Evolutionary conservation across 2,888 invertebrate genomes (phyloP), one percentile per base, ranked within the genome.

Genomic region (Eupelmus urozonus): DNA sequence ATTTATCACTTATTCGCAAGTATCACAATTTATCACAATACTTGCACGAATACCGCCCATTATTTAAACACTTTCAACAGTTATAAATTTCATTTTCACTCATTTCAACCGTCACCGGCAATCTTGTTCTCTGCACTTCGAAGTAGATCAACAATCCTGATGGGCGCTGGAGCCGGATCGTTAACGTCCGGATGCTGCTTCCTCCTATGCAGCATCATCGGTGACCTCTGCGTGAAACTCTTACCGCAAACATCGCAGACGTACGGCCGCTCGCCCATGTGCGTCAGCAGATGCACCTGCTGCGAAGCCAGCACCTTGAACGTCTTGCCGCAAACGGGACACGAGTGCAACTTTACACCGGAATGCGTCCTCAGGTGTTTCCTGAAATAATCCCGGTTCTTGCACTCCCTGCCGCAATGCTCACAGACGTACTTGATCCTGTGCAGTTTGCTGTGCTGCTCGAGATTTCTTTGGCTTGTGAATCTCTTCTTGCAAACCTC

Each of bases 231-330:
- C 0, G 89, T 89, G 34, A 90, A 90, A 0, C 86, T 85, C 59
- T 89, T 89, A 7, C 81, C 84, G 74, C 89, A 90, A 5, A 88
- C 86, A 1, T 87, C 81, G 69, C 89, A 90, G 7, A 83, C 81
- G 69, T 88, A 86, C 0, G 89, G 89, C 57, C 88, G 87, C 80
- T 85, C 86, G 0, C 89, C 89, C 0, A 89, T 88, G 53, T 90
- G 89, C 0, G 89, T 88, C 1, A 88, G 87, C 87, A 87, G 85
- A 80, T 89, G 89, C 45, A 89, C 84, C 60, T 87, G 89, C 63
- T 88, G 86, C 2, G 88, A 89, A 69, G 87, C 88, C 27, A 87
- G 88, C 45, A 89, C 88, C 2, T 87, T 84, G 69, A 90, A 90
- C 0, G 87, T 85, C 34, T 89, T 89, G 0, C 89, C 89, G 66